Percentiles rank a stretch among this genome's conserved stretches.
Evolutionary conservation across 2,888 invertebrate species (phyloP).

Genomic region (Drosophila pegasa): DNA sequence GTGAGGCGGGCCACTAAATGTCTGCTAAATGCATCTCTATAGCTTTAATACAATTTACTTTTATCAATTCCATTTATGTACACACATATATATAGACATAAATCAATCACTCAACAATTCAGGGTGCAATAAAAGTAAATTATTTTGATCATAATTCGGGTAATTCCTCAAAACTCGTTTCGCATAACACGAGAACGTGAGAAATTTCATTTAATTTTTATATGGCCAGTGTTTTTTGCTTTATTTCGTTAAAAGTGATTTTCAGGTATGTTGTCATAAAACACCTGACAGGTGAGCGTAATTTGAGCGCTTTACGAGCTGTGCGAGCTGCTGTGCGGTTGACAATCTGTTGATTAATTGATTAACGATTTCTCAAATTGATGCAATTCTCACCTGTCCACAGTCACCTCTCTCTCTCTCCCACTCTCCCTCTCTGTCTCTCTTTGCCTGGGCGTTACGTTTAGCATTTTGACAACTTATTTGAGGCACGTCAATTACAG

Average conservation of each 20-base stretch:
- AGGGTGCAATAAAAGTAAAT: constrained; percentile 43
- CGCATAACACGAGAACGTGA: constrained; percentile 53
- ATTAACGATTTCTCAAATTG: constrained; percentile 49
- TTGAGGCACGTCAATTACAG: constrained; percentile 64
- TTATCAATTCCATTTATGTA: constrained; percentile 1
- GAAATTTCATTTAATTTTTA: constrained; percentile 42
- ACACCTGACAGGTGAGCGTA: constrained; percentile 60
- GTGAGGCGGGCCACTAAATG: not conserved
- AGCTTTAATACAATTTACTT: not conserved
- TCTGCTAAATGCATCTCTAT: not conserved
- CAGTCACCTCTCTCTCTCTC: not conserved
- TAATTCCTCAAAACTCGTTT: constrained; percentile 44
- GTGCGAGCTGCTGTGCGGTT: constrained; percentile 42
- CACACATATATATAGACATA: constrained; percentile 1
- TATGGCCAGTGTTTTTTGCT: constrained; percentile 19
- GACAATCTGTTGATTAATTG: constrained; percentile 59
- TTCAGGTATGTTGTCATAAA: constrained; percentile 62
- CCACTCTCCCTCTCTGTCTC: not conserved
- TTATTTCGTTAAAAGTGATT: constrained; percentile 49
- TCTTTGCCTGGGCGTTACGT: constrained; percentile 40
- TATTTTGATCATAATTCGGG: constrained; percentile 42
- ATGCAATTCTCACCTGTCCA: constrained; percentile 38
- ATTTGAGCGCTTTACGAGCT: constrained; percentile 48
- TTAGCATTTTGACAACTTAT: constrained; percentile 61
- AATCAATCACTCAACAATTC: constrained; percentile 34